Conservation (phyloP, 2,888 invertebrate species). For the Cheiracanthium punctorium region DNA sequence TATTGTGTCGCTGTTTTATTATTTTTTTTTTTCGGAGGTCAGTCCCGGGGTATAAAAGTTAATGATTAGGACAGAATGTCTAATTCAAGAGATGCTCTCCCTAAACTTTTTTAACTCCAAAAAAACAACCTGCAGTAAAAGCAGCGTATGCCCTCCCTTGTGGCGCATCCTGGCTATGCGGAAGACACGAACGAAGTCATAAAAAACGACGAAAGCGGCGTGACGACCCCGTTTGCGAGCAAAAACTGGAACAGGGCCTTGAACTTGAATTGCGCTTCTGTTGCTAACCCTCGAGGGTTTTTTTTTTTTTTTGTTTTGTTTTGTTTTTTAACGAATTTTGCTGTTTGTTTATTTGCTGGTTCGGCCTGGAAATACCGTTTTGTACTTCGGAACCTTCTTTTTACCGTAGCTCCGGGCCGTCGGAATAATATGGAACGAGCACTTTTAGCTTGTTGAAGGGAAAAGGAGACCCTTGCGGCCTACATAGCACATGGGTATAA, state of each 20-base stretch:
- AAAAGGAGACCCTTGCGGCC: neutral
- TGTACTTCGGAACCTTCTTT: neutral
- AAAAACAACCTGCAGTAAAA: neutral
- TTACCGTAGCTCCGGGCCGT: neutral
- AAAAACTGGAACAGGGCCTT: constrained; percentile 47
- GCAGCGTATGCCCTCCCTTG: neutral
- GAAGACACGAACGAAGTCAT: neutral
- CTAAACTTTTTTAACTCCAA: neutral
- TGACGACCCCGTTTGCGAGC: constrained; percentile 12
- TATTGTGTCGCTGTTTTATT: too few relatives aligned
- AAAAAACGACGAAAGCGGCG: constrained; percentile 8
- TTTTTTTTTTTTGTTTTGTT: too few relatives aligned
- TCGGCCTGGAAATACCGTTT: neutral
- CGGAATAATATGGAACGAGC: neutral
- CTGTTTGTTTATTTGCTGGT: neutral
- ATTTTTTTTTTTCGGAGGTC: too few relatives aligned
- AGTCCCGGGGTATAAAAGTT: too few relatives aligned
- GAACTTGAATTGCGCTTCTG: constrained; percentile 38
- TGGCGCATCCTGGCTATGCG: constrained; percentile 6
- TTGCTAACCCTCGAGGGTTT: neutral
- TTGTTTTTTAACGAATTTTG: too few relatives aligned
- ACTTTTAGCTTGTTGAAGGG: neutral
- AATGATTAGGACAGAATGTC: too few relatives aligned
- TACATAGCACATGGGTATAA: neutral
- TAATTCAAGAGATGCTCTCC: neutral